Conservation (phyloP, 2,113 vertebrate species). For the Trematocara macrostoma region DNA sequence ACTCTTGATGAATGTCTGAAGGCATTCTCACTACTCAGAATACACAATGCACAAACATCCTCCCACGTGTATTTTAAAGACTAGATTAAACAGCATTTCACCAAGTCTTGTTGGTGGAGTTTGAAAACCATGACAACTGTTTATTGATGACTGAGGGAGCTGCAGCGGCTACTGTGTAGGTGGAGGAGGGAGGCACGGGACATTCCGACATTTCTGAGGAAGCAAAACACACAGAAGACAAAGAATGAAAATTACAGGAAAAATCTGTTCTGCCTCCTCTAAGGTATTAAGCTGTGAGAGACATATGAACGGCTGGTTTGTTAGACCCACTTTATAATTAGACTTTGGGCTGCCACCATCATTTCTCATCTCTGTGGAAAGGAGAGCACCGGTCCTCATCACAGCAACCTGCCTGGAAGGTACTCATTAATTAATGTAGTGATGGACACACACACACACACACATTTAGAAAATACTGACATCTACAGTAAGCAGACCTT, state of each 20-base stretch:
- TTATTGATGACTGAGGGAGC: not conserved
- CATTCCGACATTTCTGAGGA: not conserved
- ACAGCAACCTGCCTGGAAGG: conserved; percentile 52
- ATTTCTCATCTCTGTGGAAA: conserved; percentile 47
- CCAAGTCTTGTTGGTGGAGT: not conserved
- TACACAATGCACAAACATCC: not conserved
- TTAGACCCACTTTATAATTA: conserved; percentile 51
- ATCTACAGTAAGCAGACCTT: not conserved
- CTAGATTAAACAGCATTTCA: not conserved
- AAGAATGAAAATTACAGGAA: not conserved
- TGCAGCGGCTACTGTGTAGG: not conserved
- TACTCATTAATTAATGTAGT: conserved; percentile 60
- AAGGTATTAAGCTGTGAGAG: conserved; percentile 7
- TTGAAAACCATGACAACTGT: conserved; percentile 40
- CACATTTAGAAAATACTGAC: not conserved
- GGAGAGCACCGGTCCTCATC: conserved; percentile 47
- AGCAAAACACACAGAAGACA: not conserved
- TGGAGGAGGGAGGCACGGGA: not conserved
- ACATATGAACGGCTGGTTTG: conserved; percentile 22
- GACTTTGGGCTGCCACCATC: conserved; percentile 34
- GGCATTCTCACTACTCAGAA: not conserved
- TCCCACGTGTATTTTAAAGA: conserved; percentile 1
- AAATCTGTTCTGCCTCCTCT: not conserved
- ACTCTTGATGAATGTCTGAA: not conserved
- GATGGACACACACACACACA: not conserved